Conservation (phyloP, 2,797 vertebrate species). For the Triplophysa yarkandensis region DNA sequence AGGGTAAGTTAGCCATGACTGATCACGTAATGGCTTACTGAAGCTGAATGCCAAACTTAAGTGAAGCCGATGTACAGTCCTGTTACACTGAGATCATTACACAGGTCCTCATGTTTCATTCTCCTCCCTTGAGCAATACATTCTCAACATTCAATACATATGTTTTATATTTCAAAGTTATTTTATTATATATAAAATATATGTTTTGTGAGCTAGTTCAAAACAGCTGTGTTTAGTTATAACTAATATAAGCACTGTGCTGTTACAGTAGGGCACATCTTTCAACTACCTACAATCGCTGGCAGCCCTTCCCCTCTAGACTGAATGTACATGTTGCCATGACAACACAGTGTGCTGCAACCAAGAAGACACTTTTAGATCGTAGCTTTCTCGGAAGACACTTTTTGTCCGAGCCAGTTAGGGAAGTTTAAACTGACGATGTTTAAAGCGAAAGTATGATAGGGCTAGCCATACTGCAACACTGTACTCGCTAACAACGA, state of each 20-base stretch:
- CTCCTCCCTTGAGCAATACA: constrained; percentile 75
- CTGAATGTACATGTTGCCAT: constrained; percentile 74
- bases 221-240: constrained; percentile 68
- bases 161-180: constrained; percentile 64
- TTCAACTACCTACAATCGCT: constrained; percentile 72
- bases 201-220: constrained; percentile 68
- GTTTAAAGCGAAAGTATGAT: constrained; percentile 51
- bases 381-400: constrained; percentile 58
- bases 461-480: constrained; percentile 59
- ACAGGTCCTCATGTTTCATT: constrained; percentile 44
- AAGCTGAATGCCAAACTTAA: constrained; percentile 79
- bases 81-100: constrained; percentile 64
- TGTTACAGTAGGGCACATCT: constrained; percentile 66
- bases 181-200: constrained; percentile 35
- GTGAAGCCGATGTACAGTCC: constrained; percentile 69
- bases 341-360: constrained; percentile 65
- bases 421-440: constrained; percentile 29
- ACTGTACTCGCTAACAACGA: constrained; percentile 48
- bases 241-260: constrained; percentile 77
- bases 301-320: constrained; percentile 61
- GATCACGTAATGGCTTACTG: constrained; percentile 74
- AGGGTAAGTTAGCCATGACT: constrained; percentile 80
- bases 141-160: constrained; percentile 57
- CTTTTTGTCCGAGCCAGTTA: constrained; percentile 37
- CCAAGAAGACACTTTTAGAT: constrained; percentile 62